Percentiles rank a stretch among this genome's conserved stretches.
These are phyloP conservation scores for Doryteuthis pealeii DNA, from an alignment of 1,140 invertebrate genomes.

Conservation along the genomic window DNA sequence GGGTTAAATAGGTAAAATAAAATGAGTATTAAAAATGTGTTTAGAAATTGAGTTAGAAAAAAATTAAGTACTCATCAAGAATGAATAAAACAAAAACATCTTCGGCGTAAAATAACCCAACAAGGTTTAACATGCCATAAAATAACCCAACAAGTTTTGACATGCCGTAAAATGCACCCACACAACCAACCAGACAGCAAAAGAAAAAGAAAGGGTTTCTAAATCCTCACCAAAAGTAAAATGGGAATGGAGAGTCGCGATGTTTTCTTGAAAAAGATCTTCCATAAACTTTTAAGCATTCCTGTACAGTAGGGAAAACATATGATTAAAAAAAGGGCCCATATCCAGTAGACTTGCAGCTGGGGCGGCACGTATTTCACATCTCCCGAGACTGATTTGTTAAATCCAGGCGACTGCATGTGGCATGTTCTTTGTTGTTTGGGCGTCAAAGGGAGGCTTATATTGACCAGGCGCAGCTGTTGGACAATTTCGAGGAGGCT, in stretches of 20 bases:
- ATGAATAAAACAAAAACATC: too few relatives aligned
- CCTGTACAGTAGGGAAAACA: constrained; percentile 30
- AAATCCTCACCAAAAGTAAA: background rate
- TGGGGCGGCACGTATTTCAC: background rate
- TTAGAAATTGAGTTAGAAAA: too few relatives aligned
- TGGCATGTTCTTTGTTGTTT: background rate
- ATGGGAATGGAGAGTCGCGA: background rate
- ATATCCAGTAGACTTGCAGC: constrained; percentile 33
- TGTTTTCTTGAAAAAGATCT: constrained; percentile 20
- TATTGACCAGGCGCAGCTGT: background rate
- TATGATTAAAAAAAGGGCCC: constrained; percentile 31
- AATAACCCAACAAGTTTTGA: too few relatives aligned
- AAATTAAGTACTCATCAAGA: too few relatives aligned
- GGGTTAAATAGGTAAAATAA: too few relatives aligned
- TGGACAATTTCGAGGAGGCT: background rate
- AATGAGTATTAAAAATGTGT: too few relatives aligned
- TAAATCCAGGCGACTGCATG: background rate
- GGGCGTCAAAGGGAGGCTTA: background rate
- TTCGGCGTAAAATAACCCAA: too few relatives aligned
- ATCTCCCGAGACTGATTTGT: too few relatives aligned
- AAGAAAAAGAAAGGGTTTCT: background rate
- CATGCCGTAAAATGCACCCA: too few relatives aligned
- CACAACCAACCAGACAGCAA: too few relatives aligned
- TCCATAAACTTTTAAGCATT: constrained; percentile 18
- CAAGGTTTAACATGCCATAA: too few relatives aligned